Evolutionary conservation across 2,888 invertebrate genomes (phyloP), one percentile per base, ranked within the genome.

Genomic region (Chalcis sispes): DNA sequence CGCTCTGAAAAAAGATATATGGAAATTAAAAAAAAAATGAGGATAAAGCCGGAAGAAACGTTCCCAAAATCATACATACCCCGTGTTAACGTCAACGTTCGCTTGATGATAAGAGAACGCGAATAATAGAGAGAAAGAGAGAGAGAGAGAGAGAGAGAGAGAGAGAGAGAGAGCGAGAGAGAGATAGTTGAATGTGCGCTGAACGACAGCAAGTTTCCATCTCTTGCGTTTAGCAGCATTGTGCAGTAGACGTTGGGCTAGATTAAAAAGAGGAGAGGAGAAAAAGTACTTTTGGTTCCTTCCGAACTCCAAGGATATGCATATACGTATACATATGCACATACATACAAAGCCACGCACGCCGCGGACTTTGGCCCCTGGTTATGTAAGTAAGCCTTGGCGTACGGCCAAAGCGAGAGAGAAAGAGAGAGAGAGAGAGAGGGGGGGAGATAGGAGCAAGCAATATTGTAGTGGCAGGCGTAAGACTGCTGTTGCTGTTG

Each of bases 381-480:
- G 42, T n/a, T n/a, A n/a, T n/a, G n/a, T n/a, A n/a, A 2, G 13
- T 13, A 42, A 13, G 15, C 42, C 13, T 32, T 32, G 32, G 32
- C 32, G 32, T 8, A 5, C 3, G 3, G 32, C 32, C 32, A 32
- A 13, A 2, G 15, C 42, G 2, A 42, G 42, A 42, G 42, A 4
- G n/a, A n/a, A n/a, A 25, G 52, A 8, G 23, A 25, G 52, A 2
- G 52, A 25, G 52, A 23, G 46, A n/a, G 42, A 15, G 29, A 56
- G 32, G 29, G 56, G 8, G 2, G 8, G 32, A 32, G 18, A 8
- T 32, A 1, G 3, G 18, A 1, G 8, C 15, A 40, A 56, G 66
- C 56, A 67, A 67, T 67, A 67, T 67, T 67, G 54, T 54, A 52
- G 52, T 52, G n/a, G 20, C 42, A 13, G 15, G 5, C 18, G n/a